These are phyloP conservation scores for Plebejus anna DNA, from an alignment of 2,888 invertebrate species.

Conservation along the genomic window DNA sequence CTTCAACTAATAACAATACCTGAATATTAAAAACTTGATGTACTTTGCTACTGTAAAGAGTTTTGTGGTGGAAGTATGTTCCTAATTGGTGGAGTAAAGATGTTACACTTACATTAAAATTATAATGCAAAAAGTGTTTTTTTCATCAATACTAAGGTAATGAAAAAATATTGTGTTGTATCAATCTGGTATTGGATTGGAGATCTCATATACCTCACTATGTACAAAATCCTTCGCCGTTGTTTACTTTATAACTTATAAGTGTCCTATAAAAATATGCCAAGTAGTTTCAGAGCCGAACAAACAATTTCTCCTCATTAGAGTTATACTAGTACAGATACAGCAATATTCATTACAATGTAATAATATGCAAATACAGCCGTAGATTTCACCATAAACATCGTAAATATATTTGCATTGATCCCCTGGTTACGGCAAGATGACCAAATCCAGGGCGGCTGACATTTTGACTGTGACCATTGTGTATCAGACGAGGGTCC, in stretches of 20 bases:
- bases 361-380: neutral
- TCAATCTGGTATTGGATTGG: too few species aligned
- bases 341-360: neutral
- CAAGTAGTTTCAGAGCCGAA: neutral
- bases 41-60: neutral
- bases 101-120: neutral
- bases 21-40: slow-evolving; percentile 28
- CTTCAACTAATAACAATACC: slow-evolving; percentile 35
- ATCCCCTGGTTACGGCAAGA: slow-evolving; percentile 35
- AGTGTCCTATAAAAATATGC: too few species aligned
- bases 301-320: neutral
- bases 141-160: too few species aligned
- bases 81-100: neutral
- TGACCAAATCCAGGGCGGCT: slow-evolving; percentile 37
- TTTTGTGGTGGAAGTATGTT: slow-evolving; percentile 5
- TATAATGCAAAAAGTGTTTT: too few species aligned
- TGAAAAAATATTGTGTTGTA: too few species aligned
- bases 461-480: slow-evolving; percentile 51
- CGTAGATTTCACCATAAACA: slow-evolving; percentile 8
- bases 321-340: neutral
- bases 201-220: too few species aligned
- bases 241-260: too few species aligned
- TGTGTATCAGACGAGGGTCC: slow-evolving; percentile 66
- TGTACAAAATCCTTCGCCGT: too few species aligned
- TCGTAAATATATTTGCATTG: slow-evolving; percentile 32